Conservation (phyloP, 2,888 invertebrate species). For the Tetranychus truncatus region DNA sequence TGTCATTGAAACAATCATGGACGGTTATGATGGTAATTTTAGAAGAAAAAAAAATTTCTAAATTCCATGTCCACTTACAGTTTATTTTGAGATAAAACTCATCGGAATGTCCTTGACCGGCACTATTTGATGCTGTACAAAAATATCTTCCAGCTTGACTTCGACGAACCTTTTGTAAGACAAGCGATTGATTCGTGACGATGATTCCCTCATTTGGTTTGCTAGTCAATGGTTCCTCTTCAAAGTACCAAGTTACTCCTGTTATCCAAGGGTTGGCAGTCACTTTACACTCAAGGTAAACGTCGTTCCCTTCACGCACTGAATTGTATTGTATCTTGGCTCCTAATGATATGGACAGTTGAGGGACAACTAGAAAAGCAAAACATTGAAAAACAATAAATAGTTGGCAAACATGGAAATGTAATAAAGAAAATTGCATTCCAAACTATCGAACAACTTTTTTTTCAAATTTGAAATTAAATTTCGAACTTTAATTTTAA, state of each 20-base stretch:
- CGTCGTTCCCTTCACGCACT: slow-evolving; percentile 25
- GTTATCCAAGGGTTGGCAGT: slow-evolving; percentile 25
- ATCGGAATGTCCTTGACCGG: slow-evolving; percentile 23
- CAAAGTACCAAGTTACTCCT: slow-evolving; percentile 25
- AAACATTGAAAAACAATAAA: not conserved
- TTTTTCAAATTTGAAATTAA: too few species aligned
- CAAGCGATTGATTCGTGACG: slow-evolving; percentile 74
- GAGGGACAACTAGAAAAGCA: slow-evolving; percentile 19
- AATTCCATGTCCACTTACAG: slow-evolving; percentile 13
- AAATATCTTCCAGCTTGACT: slow-evolving; percentile 37
- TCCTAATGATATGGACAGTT: slow-evolving; percentile 19
- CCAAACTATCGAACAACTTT: too few species aligned
- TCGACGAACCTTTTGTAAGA: slow-evolving; percentile 68
- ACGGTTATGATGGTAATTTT: too few species aligned
- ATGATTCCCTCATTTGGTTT: slow-evolving; percentile 38
- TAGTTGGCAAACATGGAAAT: too few species aligned
- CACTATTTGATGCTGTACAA: slow-evolving; percentile 25
- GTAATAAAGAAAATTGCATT: too few species aligned
- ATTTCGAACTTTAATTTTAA: too few species aligned
- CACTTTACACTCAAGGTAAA: slow-evolving; percentile 25
- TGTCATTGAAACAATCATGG: too few species aligned
- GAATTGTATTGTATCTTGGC: slow-evolving; percentile 22
- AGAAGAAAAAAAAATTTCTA: too few species aligned
- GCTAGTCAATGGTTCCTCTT: slow-evolving; percentile 21
- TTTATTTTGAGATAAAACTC: slow-evolving; percentile 22